Conservation (phyloP, 2,113 vertebrate genomes). For the Conger conger region DNA sequence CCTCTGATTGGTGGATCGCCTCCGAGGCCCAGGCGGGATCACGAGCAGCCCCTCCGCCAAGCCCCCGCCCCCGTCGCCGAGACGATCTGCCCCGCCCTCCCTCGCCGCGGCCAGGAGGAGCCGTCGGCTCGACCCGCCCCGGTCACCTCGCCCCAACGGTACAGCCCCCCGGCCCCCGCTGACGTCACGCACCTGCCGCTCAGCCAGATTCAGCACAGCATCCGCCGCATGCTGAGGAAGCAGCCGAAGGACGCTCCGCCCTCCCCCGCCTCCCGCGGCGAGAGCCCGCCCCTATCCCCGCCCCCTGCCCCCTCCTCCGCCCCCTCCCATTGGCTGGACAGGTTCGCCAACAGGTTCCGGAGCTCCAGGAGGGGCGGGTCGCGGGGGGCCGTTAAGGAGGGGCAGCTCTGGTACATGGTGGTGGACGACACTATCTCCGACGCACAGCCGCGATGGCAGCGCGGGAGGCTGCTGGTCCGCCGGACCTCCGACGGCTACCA, state of each 20-base stretch:
- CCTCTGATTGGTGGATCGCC: constrained; percentile 40
- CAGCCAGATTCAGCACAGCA: constrained; percentile 76
- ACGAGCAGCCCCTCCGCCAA: constrained; percentile 59
- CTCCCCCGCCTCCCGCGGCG: constrained; percentile 29
- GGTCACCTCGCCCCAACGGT: constrained; percentile 41
- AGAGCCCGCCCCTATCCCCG: constrained; percentile 42
- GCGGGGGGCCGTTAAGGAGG: constrained; percentile 79
- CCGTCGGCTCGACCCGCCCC: constrained; percentile 50
- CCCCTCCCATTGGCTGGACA: constrained; percentile 31
- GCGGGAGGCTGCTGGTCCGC: constrained; percentile 85
- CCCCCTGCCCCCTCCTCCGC: constrained; percentile 30
- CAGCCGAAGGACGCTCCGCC: constrained; percentile 60
- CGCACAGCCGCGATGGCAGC: constrained; percentile 82
- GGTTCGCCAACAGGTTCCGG: constrained; percentile 67
- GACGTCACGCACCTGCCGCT: constrained; percentile 74
- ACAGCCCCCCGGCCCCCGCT: constrained; percentile 44
- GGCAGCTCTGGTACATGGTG: constrained; percentile 82
- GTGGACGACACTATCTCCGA: constrained; percentile 88
- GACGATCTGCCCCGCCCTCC: constrained; percentile 22
- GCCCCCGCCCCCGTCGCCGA: constrained; percentile 36
- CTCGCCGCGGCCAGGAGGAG: constrained; percentile 77
- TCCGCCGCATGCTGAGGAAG: constrained; percentile 76
- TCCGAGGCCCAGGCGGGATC: constrained; percentile 45
- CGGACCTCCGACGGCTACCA: constrained; percentile 68
- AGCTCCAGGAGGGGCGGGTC: constrained; percentile 61